A percentile compares a stretch with the other conserved stretches of the same genome.
Evolutionary conservation across 2,797 vertebrate genomes (phyloP).

Genomic region (Rousettus madagascariensis): DNA sequence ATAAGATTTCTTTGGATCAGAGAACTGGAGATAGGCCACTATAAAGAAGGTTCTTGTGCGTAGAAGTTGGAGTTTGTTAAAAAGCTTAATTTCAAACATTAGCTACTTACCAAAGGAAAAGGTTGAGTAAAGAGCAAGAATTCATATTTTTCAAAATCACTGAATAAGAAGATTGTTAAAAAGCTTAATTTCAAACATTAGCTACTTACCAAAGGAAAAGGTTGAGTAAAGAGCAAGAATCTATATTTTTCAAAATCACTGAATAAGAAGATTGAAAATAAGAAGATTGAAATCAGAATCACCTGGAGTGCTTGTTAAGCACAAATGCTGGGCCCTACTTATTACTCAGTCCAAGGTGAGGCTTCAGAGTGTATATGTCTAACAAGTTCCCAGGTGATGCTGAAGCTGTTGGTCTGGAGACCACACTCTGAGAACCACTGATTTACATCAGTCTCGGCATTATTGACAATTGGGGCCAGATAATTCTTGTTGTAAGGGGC

Average conservation of each 20-base stretch:
- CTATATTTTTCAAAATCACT: background rate
- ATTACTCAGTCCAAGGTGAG: background rate
- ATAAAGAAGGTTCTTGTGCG: background rate
- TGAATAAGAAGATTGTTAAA: background rate
- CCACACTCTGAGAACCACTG: background rate
- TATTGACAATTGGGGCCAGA: background rate
- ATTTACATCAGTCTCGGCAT: background rate
- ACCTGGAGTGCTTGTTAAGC: background rate
- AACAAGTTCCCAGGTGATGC: background rate
- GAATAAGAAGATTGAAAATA: background rate
- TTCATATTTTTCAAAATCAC: background rate
- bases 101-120: background rate
- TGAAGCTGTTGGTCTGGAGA: background rate
- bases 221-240: background rate
- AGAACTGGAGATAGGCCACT: background rate
- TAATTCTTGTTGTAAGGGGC: background rate
- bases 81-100: background rate
- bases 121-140: background rate
- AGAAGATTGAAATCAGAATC: background rate
- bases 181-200: background rate
- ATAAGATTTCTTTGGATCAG: background rate
- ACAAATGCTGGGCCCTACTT: no score
- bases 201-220: background rate
- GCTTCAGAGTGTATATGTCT: background rate
- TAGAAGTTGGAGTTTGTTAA: background rate